phyloP scores from a whole-genome alignment of 2,113 vertebrate species.

The Chroicocephalus ridibundus region DNA sequence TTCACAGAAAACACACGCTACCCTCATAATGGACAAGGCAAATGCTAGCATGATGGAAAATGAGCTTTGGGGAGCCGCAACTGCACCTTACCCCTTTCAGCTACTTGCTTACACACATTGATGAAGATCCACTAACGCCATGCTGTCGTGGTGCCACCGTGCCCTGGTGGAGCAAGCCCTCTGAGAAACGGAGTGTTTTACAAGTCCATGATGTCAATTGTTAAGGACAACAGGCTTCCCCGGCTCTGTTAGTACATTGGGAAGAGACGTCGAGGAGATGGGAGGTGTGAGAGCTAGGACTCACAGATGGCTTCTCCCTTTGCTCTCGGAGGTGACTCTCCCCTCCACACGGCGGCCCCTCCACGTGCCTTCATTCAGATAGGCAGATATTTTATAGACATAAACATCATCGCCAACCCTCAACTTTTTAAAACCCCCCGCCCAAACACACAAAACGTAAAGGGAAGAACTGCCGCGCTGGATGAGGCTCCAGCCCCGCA shows the following conservation, averaged over 20 bases:
- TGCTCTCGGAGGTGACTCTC: neutral
- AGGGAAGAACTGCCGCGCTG: neutral
- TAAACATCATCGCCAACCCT: neutral
- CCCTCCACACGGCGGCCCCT: fast-evolving
- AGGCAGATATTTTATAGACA: neutral
- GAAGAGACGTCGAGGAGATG: fast-evolving
- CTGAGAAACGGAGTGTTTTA: neutral
- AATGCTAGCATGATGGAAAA: neutral
- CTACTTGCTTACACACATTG: neutral
- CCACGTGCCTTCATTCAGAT: neutral
- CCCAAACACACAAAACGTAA: neutral
- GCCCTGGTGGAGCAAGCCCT: neutral
- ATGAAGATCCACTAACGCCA: neutral
- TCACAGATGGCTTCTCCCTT: neutral
- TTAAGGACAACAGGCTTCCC: neutral
- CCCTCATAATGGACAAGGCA: neutral
- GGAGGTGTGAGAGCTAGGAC: neutral
- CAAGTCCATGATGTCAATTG: neutral
- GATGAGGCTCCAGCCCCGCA: neutral
- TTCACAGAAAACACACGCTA: neutral
- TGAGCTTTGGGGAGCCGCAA: neutral
- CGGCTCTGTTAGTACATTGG: neutral
- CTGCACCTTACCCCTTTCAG: neutral
- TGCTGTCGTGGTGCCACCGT: neutral
- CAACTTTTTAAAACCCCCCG: neutral